Percentiles rank a stretch among this genome's conserved stretches.
Evolutionary conservation across 2,113 vertebrate species (phyloP).

Genomic region (Theropithecus gelada): DNA sequence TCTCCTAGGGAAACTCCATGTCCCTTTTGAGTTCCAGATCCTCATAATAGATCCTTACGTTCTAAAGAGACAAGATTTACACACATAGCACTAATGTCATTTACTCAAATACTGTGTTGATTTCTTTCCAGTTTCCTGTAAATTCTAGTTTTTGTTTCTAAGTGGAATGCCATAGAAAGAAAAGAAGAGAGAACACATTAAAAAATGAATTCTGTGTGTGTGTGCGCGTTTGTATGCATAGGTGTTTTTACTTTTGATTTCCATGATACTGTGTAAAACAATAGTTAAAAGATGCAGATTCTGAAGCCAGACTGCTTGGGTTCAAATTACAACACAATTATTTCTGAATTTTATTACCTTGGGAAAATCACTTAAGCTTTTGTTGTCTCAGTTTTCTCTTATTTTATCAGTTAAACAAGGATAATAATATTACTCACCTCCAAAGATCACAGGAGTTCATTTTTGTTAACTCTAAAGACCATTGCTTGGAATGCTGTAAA

Average conservation of each 20-base stretch:
- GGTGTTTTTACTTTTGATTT: background rate
- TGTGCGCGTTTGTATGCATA: too few species aligned
- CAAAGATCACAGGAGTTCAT: background rate
- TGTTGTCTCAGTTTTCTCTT: background rate
- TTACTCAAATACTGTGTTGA: background rate
- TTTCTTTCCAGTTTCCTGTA: background rate
- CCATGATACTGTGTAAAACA: background rate
- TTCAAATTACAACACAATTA: background rate
- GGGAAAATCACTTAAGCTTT: background rate
- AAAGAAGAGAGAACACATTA: background rate
- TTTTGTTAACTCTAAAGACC: background rate
- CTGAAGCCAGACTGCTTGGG: background rate
- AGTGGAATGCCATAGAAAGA: background rate
- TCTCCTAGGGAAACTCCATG: background rate
- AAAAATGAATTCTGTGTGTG: background rate
- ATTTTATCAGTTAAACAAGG: background rate
- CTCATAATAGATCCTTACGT: background rate
- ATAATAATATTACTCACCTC: background rate
- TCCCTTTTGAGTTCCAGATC: background rate
- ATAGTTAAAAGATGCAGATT: background rate
- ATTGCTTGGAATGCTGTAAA: background rate
- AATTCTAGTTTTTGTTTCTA: background rate
- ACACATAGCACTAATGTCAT: background rate
- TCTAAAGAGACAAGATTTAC: background rate
- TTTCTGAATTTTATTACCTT: background rate